Conservation (phyloP, 2,113 vertebrate genomes). For the Aphelocoma coerulescens region DNA sequence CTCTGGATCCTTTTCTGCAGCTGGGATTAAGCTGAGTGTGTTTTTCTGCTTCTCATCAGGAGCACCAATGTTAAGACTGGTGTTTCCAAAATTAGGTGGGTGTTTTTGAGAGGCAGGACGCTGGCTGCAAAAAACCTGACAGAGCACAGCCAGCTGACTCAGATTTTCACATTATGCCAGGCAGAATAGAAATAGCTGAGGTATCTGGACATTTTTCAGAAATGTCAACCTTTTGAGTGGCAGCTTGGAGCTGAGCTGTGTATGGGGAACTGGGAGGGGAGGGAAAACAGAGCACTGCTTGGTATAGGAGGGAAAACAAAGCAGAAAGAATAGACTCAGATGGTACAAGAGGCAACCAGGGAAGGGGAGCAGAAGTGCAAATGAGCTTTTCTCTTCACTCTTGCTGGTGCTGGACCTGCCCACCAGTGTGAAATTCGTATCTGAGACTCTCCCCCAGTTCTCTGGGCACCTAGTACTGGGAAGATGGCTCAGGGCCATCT, state of each 20-base stretch:
- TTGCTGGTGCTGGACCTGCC: background rate
- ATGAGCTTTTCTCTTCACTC: background rate
- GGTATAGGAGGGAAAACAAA: background rate
- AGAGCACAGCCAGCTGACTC: slow-evolving; percentile 33
- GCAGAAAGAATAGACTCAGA: background rate
- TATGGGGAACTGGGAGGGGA: background rate
- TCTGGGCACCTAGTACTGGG: background rate
- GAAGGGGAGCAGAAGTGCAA: background rate
- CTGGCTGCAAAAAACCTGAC: slow-evolving; percentile 18
- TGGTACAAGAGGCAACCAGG: background rate
- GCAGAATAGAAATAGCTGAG: slow-evolving; percentile 54
- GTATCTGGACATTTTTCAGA: slow-evolving; percentile 42
- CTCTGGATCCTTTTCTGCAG: background rate
- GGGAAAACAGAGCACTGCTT: background rate
- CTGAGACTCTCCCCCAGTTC: background rate
- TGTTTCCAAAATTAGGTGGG: slow-evolving; percentile 42
- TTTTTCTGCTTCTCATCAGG: slow-evolving; percentile 29
- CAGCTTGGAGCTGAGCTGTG: slow-evolving; percentile 3
- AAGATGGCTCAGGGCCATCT: background rate
- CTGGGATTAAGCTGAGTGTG: background rate
- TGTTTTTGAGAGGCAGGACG: background rate
- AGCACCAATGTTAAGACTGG: background rate
- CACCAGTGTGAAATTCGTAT: background rate
- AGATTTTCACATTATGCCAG: slow-evolving; percentile 23
- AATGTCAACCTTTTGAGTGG: slow-evolving; percentile 5